Percentiles rank a stretch among this genome's conserved stretches.
Evolutionary conservation across 2,888 invertebrate species (phyloP).

Genomic region (Cheilosia soror): DNA sequence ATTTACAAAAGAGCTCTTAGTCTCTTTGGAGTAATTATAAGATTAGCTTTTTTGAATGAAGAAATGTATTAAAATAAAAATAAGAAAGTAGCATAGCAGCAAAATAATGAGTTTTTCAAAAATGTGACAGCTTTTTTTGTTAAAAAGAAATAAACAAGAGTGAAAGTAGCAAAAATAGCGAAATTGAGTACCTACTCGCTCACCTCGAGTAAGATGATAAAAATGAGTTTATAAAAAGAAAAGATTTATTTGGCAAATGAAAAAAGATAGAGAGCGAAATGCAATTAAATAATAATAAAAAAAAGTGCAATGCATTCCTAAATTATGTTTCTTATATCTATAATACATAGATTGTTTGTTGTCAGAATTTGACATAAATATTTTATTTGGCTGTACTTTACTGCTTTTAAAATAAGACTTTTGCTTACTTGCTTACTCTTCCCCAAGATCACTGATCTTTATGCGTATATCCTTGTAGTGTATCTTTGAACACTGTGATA

Average conservation of each 20-base stretch:
- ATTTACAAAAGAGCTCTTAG: constrained; percentile 65
- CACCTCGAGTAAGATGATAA: constrained; percentile 70
- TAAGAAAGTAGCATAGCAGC: constrained; percentile 67
- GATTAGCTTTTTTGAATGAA: constrained; percentile 48
- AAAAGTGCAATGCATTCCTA: constrained; percentile 72
- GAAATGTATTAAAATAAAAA: constrained; percentile 62
- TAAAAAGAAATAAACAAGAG: constrained; percentile 22
- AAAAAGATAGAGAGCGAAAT: constrained; percentile 69
- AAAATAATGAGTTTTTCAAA: constrained; percentile 53
- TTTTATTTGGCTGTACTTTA: neutral
- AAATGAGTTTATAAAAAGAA: constrained; percentile 48
- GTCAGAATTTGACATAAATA: constrained; percentile 27
- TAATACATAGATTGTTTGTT: constrained; percentile 5
- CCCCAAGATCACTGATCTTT: constrained; percentile 16
- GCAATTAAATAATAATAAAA: constrained; percentile 61
- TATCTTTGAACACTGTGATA: neutral
- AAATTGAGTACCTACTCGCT: constrained; percentile 67
- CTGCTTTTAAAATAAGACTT: neutral
- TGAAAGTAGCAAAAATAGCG: constrained; percentile 66
- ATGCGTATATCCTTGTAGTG: neutral
- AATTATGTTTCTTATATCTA: constrained; percentile 23
- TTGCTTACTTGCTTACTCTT: constrained; percentile 39
- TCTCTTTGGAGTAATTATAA: constrained; percentile 43
- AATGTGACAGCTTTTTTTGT: constrained; percentile 12
- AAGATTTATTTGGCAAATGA: constrained; percentile 61